Evolutionary conservation across 37 sponge, comb jelly and placozoan species (phyloP).

Genomic region (Ianthella basta): DNA sequence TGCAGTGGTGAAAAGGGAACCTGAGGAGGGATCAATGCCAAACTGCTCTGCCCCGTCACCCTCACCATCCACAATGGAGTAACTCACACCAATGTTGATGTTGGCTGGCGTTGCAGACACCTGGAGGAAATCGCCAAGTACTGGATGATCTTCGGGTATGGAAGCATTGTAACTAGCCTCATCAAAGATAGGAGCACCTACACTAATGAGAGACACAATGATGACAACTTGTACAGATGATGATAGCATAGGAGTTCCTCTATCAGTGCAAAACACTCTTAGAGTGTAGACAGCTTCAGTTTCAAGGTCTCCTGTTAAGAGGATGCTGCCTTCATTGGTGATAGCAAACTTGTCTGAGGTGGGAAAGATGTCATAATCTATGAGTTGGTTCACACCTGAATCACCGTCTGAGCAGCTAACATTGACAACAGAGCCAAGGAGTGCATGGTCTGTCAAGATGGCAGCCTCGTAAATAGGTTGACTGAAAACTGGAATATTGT

Average conservation of each 20-base stretch:
- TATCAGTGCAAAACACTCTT: slow-evolving; percentile 60
- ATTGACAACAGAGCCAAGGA: slow-evolving; percentile 33
- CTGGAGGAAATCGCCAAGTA: slow-evolving; percentile 17
- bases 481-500: slow-evolving; percentile 25
- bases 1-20: slow-evolving; percentile 35
- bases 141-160: slow-evolving; percentile 44
- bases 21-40: slow-evolving; percentile 46
- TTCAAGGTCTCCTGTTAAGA: slow-evolving; percentile 39
- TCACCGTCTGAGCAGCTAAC: slow-evolving; percentile 58
- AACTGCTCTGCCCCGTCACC: slow-evolving; percentile 60
- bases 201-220: slow-evolving; percentile 42
- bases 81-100: slow-evolving; percentile 38
- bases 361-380: slow-evolving; percentile 37
- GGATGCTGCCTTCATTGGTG: slow-evolving; percentile 40
- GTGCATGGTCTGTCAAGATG: slow-evolving; percentile 53
- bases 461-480: slow-evolving; percentile 37
- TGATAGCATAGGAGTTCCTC: slow-evolving; percentile 45
- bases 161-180: slow-evolving; percentile 28
- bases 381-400: slow-evolving; percentile 22
- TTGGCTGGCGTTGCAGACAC: slow-evolving; percentile 62
- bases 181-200: slow-evolving; percentile 64
- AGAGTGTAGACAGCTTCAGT: slow-evolving; percentile 59
- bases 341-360: slow-evolving; percentile 34
- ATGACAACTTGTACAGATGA: slow-evolving; percentile 68
- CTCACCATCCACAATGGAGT: slow-evolving; percentile 53